Evolutionary conservation across 2,113 vertebrate genomes (phyloP), one percentile per base, ranked within the genome.

Genomic region (Prunella fulvescens): DNA sequence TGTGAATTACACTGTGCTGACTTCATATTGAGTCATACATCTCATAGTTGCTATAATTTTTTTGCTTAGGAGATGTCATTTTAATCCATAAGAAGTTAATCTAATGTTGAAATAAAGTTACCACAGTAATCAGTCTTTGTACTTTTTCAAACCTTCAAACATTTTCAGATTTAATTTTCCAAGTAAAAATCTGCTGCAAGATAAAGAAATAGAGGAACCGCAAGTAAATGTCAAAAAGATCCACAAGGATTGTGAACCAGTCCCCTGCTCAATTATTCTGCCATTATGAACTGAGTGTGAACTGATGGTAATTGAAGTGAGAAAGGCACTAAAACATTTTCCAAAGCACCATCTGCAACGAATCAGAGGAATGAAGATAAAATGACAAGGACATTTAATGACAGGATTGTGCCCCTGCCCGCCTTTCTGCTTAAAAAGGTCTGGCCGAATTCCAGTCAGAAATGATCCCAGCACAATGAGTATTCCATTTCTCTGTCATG

Each of bases 361-460:
- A 94, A 94, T 98, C 97, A 96, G 60, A 94, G 95, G 81, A 97
- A 97, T 91, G 91, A 93, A 98, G 95, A 92, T 94, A 88, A 94
- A 96, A 97, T 95, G 95, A 97, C 97, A 97, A 84, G 86, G 97
- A 96, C 92, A 90, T 91, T 95, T 93, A 94, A 94, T 93, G 95
- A 96, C 79, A 95, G 82, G 77, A 74, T 81, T 95, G 91, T 95
- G 92, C 95, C 67, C 76, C 72, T 97, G 87, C 85, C 95, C 8
- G n/a, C 53, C 53, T 97, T 95, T 95, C 89, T 94, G 58, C 90
- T 97, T 97, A 96, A 95, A 95, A 95, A 92, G 69, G 51, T 81
- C 81, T 97, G 96, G 96, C 80, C 22, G 25, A 90, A 96, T 96
- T 93, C 93, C 96, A 95, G 86, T 88, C 80, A 92, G 90, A 96